Base-by-base conservation (phyloP, 2,797 vertebrate species). In the Hoplostethus atlanticus region DNA sequence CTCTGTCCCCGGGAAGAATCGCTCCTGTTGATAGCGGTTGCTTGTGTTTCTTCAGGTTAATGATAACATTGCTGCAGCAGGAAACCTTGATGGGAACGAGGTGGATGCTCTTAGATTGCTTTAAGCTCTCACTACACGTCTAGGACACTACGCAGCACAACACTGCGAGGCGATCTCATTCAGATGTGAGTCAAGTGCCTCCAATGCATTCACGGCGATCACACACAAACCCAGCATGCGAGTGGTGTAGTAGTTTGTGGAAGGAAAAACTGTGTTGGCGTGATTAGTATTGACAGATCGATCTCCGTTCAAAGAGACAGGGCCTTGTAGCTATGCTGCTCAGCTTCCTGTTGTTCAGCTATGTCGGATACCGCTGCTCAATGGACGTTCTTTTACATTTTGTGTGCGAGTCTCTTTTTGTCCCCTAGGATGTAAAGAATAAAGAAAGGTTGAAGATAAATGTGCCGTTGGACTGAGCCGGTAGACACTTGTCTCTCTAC, bases 381-480 rank as follows among this genome's bases (percentile, higher is more conserved):
- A 7, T 53, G 21, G 47, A 64, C 46, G 36, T 16, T 56, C 8
- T 50, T 55, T 73, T 47, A 63, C 59, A 57, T 71, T 63, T 54
- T 50, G 11, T 2, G 3, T 17, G 28, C 21, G 1, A 51, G 34
- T 72, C 28, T 46, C 25, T 46, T 64, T 71, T 76, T 66, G 50
- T 57, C 46, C 11, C 17, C 28, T 21, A 10, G 13, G 40, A 57
- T 76, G 8, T 58, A 34, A 31, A 48, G 16, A n/a, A 48, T 21
- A 21, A 1, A 21, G 21, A 21, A 21, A 3, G 5, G 34, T 30
- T 81, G 21, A 64, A 79, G 57, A 68, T 76, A 66, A 64, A 81
- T 68, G 57, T 68, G 52, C 44, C 67, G 36, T 70, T 83, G 63
- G 77, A 44, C 48, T 21, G 58, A 53, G 47, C 52, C 54, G 68